Percentiles rank a stretch among this genome's conserved stretches.
phyloP scores from a whole-genome alignment of 1,140 invertebrate genomes.

The Saccostrea glomerata region DNA sequence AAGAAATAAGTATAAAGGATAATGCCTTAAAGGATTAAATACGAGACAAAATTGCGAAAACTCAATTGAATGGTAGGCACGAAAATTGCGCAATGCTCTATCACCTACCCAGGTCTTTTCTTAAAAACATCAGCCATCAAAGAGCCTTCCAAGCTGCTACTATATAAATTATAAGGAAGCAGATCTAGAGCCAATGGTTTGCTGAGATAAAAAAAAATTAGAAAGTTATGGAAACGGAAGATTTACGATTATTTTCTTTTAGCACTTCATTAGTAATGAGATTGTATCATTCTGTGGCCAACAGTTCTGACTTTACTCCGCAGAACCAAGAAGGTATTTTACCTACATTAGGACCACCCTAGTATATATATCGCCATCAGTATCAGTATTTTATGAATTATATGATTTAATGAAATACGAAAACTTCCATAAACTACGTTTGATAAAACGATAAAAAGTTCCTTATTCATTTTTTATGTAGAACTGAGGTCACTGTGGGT shows the following conservation, averaged over 20 bases:
- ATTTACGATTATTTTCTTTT: conserved; percentile 5
- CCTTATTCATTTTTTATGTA: background rate
- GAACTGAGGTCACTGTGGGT: background rate
- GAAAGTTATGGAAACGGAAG: background rate
- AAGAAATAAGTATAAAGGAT: background rate
- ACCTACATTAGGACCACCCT: background rate
- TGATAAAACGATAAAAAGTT: conserved; percentile 4
- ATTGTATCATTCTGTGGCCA: background rate
- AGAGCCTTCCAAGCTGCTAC: background rate
- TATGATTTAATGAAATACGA: background rate
- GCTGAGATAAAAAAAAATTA: background rate
- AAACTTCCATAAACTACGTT: background rate
- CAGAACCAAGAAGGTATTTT: background rate
- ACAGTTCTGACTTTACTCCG: background rate
- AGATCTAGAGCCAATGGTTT: background rate
- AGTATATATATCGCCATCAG: background rate
- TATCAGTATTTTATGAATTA: background rate
- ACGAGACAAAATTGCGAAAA: background rate
- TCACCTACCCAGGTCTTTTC: background rate
- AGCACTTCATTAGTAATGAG: conserved; percentile 5
- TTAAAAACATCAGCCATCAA: too few relatives aligned
- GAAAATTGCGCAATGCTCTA: background rate
- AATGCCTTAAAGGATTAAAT: background rate
- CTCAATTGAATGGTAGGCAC: background rate
- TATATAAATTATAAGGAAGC: background rate